phyloP scores from a whole-genome alignment of 2,797 vertebrate genomes.

The Rallus crepitans region DNA sequence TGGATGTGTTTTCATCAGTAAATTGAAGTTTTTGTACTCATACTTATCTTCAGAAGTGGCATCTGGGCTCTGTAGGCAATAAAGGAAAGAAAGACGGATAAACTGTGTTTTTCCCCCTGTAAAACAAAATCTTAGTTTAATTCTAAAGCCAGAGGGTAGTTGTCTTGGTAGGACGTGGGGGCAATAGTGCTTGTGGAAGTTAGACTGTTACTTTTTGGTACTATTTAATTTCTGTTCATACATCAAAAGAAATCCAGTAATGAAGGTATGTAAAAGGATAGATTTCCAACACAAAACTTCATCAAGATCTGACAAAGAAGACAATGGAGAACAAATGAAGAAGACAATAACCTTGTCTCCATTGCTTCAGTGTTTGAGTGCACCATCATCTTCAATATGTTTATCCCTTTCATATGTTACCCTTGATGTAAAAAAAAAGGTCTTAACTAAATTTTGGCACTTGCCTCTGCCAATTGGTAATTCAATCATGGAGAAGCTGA shows the following conservation, averaged over 20 bases:
- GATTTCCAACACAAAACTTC: not conserved
- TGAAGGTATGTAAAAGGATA: not conserved
- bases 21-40: not conserved
- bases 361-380: not conserved
- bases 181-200: not conserved
- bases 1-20: accelerated
- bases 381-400: not conserved
- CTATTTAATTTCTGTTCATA: not conserved
- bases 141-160: not conserved
- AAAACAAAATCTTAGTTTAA: not conserved
- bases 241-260: not conserved
- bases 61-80: not conserved
- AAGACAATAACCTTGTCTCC: not conserved
- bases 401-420: not conserved
- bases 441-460: not conserved
- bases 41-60: not conserved
- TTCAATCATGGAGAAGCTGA: not conserved
- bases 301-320: not conserved
- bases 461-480: not conserved
- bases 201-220: not conserved
- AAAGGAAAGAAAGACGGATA: not conserved
- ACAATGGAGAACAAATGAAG: not conserved
- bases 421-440: not conserved
- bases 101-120: accelerated
- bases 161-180: not conserved